Base-by-base conservation (phyloP, 1,140 invertebrate species). In the Zophobas atratus region DNA sequence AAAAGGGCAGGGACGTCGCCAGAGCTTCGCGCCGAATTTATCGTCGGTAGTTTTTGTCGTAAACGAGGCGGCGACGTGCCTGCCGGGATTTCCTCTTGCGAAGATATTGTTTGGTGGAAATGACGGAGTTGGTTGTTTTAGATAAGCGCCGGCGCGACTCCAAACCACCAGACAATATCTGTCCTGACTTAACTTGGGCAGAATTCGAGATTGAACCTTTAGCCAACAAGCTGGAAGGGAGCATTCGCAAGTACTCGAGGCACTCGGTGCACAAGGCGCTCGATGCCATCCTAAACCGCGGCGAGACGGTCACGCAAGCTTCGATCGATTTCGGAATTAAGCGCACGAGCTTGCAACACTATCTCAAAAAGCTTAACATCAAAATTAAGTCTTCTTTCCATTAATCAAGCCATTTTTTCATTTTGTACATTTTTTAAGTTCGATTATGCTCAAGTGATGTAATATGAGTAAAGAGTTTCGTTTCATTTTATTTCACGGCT, bases 341-440 rank as follows among this genome's bases (percentile, higher is more conserved):
- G 86, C 87, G 88, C 20, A 89, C 88, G 63, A 90, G 88, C 57
- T 85, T 90, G 77, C 89, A 90, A 72, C 88, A 89, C 84, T 90
- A 90, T 87, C 84, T 90, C 75, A 90, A 90, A 88, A 89, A 89
- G 80, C 87, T 90, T 78, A 90, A 89, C 83, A 88, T 90, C 55
- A 81, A 81, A 76, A 77, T 81, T 48, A 78, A 76, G 38, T 70
- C 55, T 8, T 53, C 8, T 8, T 60, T 60, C 8, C 56, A 35
- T 70, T 70, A 70, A 33, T 6, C 35, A 32, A 60, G 56, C 35
- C n/a, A 46, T 60, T 60, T 8, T 60, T 60, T 38, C 34, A 60
- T 46, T 57, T 41, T 75, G 33, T 63, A 33, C 35, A 43, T 4
- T 60, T 63, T 43, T 20, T 1, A 32, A 0, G 48, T 35, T 34